phyloP scores from a whole-genome alignment of 2,113 vertebrate genomes.

The Callorhinus ursinus region DNA sequence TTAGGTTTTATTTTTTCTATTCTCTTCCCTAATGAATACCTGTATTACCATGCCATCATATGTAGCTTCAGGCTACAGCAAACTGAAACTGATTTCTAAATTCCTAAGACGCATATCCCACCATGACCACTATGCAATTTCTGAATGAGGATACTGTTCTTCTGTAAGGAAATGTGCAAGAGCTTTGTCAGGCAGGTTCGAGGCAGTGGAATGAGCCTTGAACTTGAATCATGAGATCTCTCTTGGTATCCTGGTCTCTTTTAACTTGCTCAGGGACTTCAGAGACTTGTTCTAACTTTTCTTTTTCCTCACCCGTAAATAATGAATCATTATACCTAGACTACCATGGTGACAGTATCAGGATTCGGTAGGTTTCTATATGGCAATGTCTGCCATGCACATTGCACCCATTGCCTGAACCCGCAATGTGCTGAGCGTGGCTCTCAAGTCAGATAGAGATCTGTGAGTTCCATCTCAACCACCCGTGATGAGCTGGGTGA shows the following conservation, averaged over 20 bases:
- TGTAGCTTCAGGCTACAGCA: neutral
- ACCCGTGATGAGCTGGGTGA: too few relatives aligned
- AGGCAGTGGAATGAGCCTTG: neutral
- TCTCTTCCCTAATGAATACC: neutral
- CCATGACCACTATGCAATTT: neutral
- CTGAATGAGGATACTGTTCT: neutral
- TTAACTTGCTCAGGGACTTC: neutral
- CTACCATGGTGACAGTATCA: neutral
- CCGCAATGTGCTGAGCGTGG: fast-evolving
- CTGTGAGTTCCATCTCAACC: neutral
- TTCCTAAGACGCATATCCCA: neutral
- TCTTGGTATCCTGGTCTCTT: neutral
- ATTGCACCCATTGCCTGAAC: neutral
- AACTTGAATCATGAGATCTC: neutral
- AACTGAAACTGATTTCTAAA: neutral
- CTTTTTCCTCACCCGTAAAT: neutral
- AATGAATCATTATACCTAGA: neutral
- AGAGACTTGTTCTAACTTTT: neutral
- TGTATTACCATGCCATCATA: neutral
- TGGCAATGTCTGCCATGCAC: neutral
- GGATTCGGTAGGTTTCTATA: neutral
- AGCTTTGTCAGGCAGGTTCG: neutral
- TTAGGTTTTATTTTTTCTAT: neutral
- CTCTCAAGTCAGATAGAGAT: neutral
- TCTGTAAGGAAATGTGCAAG: neutral